Evolutionary conservation across 1,140 invertebrate species (phyloP).

Genomic region (Apocrypta bakeri): DNA sequence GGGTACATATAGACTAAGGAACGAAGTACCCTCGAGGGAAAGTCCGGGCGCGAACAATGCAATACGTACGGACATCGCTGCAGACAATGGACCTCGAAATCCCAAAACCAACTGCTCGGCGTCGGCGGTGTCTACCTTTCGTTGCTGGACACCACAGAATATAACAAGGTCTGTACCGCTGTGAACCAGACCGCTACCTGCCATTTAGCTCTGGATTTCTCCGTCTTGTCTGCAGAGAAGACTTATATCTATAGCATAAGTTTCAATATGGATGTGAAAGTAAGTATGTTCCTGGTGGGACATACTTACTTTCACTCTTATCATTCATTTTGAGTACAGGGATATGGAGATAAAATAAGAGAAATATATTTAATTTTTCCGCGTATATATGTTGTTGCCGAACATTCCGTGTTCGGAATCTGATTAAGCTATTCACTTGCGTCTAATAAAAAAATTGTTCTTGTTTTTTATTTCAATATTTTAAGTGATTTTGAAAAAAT

Average conservation of each 20-base stretch:
- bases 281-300: not conserved
- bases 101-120: slow-evolving; percentile 35
- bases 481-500: not conserved
- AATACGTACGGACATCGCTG: slow-evolving; percentile 11
- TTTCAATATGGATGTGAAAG: not conserved
- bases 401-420: too few relatives aligned
- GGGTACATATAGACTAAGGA: not conserved
- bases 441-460: too few relatives aligned
- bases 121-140: slow-evolving; percentile 7
- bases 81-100: slow-evolving; percentile 44
- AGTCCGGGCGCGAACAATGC: slow-evolving; percentile 17
- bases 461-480: too few relatives aligned
- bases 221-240: not conserved
- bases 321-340: too few relatives aligned
- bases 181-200: not conserved
- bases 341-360: too few relatives aligned
- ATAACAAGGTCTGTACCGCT: slow-evolving; percentile 1
- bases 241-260: not conserved
- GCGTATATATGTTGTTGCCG: too few relatives aligned
- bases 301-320: not conserved
- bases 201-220: slow-evolving; percentile 13
- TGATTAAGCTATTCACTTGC: too few relatives aligned
- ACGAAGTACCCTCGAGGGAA: slow-evolving; percentile 33
- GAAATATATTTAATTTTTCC: too few relatives aligned
- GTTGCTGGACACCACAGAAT: slow-evolving; percentile 3